phyloP scores from a whole-genome alignment of 1,140 invertebrate genomes.

The Andricus grossulariae region DNA sequence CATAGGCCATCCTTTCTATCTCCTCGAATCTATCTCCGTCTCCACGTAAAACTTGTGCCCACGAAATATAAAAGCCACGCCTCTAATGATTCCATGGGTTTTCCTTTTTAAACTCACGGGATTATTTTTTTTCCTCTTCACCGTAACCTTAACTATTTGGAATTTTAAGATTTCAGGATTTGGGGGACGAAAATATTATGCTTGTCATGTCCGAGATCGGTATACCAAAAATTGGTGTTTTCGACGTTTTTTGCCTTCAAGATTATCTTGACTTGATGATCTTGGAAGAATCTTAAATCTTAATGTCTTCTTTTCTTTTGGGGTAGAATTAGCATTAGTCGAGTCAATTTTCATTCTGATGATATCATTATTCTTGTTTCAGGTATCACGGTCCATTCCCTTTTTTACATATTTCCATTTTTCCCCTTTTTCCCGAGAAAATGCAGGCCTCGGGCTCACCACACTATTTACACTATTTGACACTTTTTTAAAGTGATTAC shows the following conservation, averaged over 20 bases:
- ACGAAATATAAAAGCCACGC: constrained; percentile 29
- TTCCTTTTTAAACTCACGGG: constrained; percentile 2
- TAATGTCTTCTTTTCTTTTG: neutral
- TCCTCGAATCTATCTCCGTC: neutral
- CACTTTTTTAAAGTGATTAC: too few relatives aligned
- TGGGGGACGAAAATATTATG: constrained; percentile 15
- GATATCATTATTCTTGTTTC: neutral
- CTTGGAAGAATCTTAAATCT: constrained; percentile 24
- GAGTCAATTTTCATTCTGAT: neutral
- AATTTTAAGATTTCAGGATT: constrained; percentile 26
- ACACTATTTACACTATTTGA: too few relatives aligned
- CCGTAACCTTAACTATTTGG: neutral
- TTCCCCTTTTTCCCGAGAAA: too few relatives aligned
- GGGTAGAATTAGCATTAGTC: neutral
- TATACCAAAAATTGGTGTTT: constrained; percentile 14
- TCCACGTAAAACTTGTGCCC: neutral
- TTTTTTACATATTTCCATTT: neutral
- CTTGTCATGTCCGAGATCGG: neutral
- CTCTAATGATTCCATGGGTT: constrained; percentile 3
- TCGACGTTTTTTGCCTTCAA: neutral
- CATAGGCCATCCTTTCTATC: constrained; percentile 29
- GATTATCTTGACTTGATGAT: constrained; percentile 4
- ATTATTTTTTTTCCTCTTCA: constrained; percentile 1
- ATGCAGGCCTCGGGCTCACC: too few relatives aligned
- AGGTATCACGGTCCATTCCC: neutral